These are phyloP conservation scores for Temnothorax curvispinosus DNA, from an alignment of 1,140 invertebrate species.

Conservation along the genomic window DNA sequence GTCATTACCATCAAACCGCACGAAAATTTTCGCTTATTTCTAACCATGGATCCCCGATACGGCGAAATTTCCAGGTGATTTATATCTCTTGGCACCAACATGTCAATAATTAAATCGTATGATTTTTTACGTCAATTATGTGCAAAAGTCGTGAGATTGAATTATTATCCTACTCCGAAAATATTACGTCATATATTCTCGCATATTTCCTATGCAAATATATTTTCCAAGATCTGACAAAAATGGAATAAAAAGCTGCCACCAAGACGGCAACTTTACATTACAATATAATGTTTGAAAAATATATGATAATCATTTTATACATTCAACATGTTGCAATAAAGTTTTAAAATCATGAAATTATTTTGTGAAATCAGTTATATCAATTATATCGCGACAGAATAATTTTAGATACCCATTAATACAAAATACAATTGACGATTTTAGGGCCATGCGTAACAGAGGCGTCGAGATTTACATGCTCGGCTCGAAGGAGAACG, in stretches of 20 bases:
- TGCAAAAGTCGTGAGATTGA: neutral
- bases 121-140: neutral
- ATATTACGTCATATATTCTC: neutral
- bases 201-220: neutral
- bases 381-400: neutral
- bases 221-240: neutral
- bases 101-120: neutral
- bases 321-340: neutral
- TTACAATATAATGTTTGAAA: neutral
- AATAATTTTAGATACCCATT: neutral
- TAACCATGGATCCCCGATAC: slow-evolving; percentile 97
- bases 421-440: neutral
- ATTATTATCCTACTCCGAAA: neutral
- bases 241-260: neutral
- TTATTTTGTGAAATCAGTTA: neutral
- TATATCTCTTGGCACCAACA: neutral
- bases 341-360: neutral
- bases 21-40: slow-evolving; percentile 96
- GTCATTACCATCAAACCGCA: slow-evolving; percentile 94
- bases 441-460: slow-evolving; percentile 97
- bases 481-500: slow-evolving; percentile 81
- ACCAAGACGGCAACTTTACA: neutral
- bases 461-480: slow-evolving; percentile 97
- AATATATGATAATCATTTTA: neutral
- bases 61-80: slow-evolving; percentile 96